Conservation (phyloP, 2,113 vertebrate species). For the Silurus asotus region DNA sequence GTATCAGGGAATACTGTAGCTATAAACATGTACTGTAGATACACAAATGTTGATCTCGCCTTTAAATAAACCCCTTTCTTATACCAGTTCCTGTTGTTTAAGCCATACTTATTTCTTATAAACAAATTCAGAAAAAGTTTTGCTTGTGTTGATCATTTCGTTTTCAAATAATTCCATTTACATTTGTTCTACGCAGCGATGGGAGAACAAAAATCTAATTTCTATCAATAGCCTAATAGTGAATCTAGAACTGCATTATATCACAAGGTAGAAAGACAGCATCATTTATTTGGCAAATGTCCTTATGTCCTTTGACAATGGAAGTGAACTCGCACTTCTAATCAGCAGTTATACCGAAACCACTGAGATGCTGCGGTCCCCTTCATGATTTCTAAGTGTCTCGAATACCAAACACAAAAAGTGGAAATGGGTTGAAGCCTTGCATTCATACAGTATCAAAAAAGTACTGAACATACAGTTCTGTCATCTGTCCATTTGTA, state of each 20-base stretch:
- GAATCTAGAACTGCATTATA: not conserved
- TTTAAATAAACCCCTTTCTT: slow-evolving; percentile 50
- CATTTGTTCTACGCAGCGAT: not conserved
- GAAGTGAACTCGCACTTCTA: not conserved
- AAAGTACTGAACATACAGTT: not conserved
- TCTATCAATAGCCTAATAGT: not conserved
- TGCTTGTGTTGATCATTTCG: slow-evolving; percentile 11
- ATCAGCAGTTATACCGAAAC: not conserved
- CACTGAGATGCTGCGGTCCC: not conserved
- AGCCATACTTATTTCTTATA: slow-evolving; percentile 51
- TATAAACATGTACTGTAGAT: slow-evolving; percentile 49
- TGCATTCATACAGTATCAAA: not conserved
- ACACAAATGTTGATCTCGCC: slow-evolving; percentile 44
- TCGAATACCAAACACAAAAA: not conserved
- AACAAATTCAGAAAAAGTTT: slow-evolving; percentile 45
- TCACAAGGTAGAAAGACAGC: not conserved
- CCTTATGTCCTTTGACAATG: not conserved
- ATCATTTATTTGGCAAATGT: not conserved
- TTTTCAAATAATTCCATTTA: not conserved
- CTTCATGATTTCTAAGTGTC: not conserved
- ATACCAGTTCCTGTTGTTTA: slow-evolving; percentile 41
- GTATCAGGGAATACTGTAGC: slow-evolving; percentile 55
- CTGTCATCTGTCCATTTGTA: not conserved
- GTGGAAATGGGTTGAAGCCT: not conserved
- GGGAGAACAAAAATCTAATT: not conserved